Base-by-base conservation (phyloP, 1,140 invertebrate species). In the Drosophila sp. region DNA sequence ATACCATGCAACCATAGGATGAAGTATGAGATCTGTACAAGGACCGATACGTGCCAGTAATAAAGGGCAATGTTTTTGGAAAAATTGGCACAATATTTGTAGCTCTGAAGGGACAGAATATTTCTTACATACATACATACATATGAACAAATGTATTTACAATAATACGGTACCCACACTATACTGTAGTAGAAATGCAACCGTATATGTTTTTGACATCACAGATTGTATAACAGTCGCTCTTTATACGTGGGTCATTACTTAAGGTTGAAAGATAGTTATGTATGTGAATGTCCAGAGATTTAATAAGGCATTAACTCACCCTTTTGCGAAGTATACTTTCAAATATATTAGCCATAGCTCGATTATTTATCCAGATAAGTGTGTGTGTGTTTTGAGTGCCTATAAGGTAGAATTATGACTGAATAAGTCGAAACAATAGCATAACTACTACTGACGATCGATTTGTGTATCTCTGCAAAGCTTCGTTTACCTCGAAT, bases 371-470 rank as follows among this genome's bases (percentile, higher is more conserved):
- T 63, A 29, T 44, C 23, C 30, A 17, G 35, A 33, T 44, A 56
- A 32, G 11, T 8, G 11, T 5, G 27, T 60, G 10, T 38, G 35
- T 38, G 35, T 11, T 5, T 66, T 6, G 50, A 11, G 57, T 1
- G 40, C 6, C n/a, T 33, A 33, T 57, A 33, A 54, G 57, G 35
- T 44, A 76, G 56, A 79, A 61, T 25, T 70, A 72, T 41, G 72
- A 25, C 69, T 50, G 44, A 65, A 66, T 61, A 70, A 70, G 68
- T 72, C 84, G 76, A 58, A 79, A 64, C 76, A 83, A 89, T 83
- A 74, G 69, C 79, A 83, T 76, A 76, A 76, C 73, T 76, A 79
- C 72, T 76, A 79, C 72, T 76, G 72, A 79, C 44, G 44, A 50
- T 56, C 76, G 65, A 75, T 62, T 82, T 85, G 68, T 79, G 55